These are phyloP conservation scores for Porites evermanni DNA, from an alignment of 92 coral and sea anemone species.

Conservation along the genomic window DNA sequence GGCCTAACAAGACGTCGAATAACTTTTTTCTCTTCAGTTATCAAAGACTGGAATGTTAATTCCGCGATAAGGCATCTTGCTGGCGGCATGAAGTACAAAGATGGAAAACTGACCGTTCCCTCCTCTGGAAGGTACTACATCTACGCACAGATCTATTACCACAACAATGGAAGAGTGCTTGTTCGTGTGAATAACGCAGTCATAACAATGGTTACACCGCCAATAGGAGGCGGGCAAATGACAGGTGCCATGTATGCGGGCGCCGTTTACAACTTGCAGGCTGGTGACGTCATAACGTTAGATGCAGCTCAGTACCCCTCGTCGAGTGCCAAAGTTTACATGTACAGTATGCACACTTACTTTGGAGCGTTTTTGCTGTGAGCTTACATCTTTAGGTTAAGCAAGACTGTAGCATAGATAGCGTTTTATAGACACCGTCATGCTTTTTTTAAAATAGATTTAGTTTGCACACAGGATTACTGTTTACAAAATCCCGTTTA, in stretches of 20 bases:
- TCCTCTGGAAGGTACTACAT: not conserved
- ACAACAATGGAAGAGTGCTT: not conserved
- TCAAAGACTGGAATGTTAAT: not conserved
- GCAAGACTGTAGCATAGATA: too few relatives aligned
- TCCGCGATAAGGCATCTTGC: not conserved
- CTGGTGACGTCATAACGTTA: conserved; percentile 8
- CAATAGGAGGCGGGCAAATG: not conserved
- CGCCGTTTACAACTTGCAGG: not conserved
- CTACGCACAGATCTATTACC: not conserved
- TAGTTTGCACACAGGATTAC: too few relatives aligned
- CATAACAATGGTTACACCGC: not conserved
- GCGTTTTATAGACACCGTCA: too few relatives aligned
- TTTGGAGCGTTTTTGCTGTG: conserved; percentile 15
- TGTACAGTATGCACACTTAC: not conserved
- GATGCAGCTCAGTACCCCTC: not conserved
- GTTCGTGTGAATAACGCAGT: not conserved
- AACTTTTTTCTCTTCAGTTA: not conserved
- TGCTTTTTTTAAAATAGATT: too few relatives aligned
- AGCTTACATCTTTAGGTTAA: not conserved
- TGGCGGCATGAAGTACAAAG: conserved; percentile 6
- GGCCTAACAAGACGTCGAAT: too few relatives aligned
- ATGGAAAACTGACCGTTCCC: conserved; percentile 17
- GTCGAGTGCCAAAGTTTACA: not conserved
- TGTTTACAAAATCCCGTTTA: too few relatives aligned
- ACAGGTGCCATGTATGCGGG: not conserved